Base-by-base conservation (phyloP, 23 tunicate genomes). In the Ciona savignyi region DNA sequence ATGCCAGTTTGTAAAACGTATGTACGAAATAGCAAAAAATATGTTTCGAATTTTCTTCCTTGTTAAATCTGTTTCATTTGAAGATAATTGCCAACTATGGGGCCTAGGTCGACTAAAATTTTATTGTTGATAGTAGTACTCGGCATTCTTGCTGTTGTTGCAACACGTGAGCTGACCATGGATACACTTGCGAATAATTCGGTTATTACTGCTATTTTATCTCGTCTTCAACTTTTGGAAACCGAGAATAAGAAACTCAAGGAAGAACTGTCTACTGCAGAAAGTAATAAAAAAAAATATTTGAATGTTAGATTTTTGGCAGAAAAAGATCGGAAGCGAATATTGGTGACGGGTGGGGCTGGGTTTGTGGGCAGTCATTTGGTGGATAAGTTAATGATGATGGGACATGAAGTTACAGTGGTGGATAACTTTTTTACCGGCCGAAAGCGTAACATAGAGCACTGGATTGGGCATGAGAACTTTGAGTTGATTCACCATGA, bases 291-390 rank as follows among this genome's bases (percentile, higher is more conserved):
- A 1, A 83, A 83, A 74, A 83, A 79, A 32, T 79, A 69, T 63
- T 83, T 83, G 1, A 32, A 69, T 1, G 89, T 83, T 3, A 90
- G 76, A 65, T 92, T 92, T 77, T 60, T 92, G 0, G 79, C 98
- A 0, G 98, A 92, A 77, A 78, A 85, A 70, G 86, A 92, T 25
- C 62, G 98, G 75, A 92, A 85, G 75, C 65, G 98, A 51, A 92
- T 92, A 33, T 74, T 92, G 4, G 77, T 92, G 3, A 92, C 98
- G 2, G 98, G 98, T 31, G 98, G 98, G n/a, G 98, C 98, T 66
- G 98, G 98, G 2, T 92, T 92, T 85, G 98, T 92, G 20, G 98
- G 98, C 32, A 85, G 92, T 33, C 98, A 92, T 80, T 80, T 92
- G 35, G 98, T 92, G 22, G 98, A 92, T 60, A 85, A 70, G 66